Percentiles rank a stretch among this genome's conserved stretches.
Evolutionary conservation across 2,888 invertebrate genomes (phyloP).

Genomic region (Ferdinandea cuprea): DNA sequence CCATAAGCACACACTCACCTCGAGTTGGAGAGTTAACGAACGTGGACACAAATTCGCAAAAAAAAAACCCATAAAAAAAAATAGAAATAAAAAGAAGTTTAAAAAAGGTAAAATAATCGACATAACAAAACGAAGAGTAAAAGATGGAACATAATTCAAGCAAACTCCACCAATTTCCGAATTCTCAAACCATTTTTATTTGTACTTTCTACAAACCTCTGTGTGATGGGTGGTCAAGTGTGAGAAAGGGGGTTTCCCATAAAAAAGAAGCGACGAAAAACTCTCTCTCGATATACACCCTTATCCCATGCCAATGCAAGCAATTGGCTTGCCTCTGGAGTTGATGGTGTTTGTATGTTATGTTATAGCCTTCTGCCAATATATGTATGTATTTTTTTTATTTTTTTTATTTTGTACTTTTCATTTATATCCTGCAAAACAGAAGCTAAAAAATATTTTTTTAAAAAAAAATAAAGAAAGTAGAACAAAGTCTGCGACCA

Average conservation of each 20-base stretch:
- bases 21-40: conserved; percentile 59
- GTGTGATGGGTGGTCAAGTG: conserved; percentile 9
- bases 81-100: conserved; percentile 9
- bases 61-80: too few species aligned
- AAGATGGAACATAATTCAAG: conserved; percentile 74
- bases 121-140: conserved; percentile 71
- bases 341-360: conserved; percentile 68
- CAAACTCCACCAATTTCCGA: conserved; percentile 74
- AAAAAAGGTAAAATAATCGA: conserved; percentile 56
- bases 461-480: conserved; percentile 72
- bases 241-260: conserved; percentile 27
- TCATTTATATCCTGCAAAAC: conserved; percentile 47
- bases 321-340: conserved; percentile 66
- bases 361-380: conserved; percentile 64
- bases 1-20: conserved; percentile 39
- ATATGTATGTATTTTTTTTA: conserved; percentile 25
- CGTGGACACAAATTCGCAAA: conserved; percentile 62
- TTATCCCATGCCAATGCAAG: conserved; percentile 52
- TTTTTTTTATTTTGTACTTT: too few species aligned
- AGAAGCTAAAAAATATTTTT: conserved; percentile 60
- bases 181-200: conserved; percentile 61
- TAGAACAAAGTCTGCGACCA: conserved; percentile 73
- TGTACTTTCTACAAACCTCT: conserved; percentile 58
- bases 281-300: conserved; percentile 61
- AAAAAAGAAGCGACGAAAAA: conserved; percentile 49